These are phyloP conservation scores for Euphonia xanthogaster DNA, from an alignment of 2,797 vertebrate species.

Conservation along the genomic window DNA sequence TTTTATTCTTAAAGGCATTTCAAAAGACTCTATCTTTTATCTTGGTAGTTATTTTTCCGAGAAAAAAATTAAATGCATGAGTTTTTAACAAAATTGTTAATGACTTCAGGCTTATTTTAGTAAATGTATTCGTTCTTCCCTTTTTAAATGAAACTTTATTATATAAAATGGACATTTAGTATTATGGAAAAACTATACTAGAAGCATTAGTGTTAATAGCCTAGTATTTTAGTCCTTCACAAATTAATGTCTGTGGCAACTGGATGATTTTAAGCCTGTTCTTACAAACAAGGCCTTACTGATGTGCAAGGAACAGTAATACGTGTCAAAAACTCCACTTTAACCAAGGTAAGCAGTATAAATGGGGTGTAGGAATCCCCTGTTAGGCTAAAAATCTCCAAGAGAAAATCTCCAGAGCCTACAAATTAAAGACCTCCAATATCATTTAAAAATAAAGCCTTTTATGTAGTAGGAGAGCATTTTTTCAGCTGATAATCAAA, in stretches of 20 bases:
- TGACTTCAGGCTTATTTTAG: background rate
- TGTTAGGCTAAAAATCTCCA: slow-evolving; percentile 65
- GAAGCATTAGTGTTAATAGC: slow-evolving; percentile 53
- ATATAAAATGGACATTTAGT: background rate
- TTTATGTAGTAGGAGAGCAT: slow-evolving; percentile 72
- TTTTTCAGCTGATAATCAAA: slow-evolving; percentile 80
- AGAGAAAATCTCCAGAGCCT: slow-evolving; percentile 71
- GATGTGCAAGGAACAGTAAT: slow-evolving; percentile 63
- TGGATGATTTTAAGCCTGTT: slow-evolving; percentile 62
- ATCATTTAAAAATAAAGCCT: slow-evolving; percentile 78
- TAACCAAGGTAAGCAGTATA: slow-evolving; percentile 69
- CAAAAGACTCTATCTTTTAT: background rate
- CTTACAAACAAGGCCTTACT: slow-evolving; percentile 69
- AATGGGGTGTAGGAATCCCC: slow-evolving; percentile 68
- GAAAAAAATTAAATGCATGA: background rate
- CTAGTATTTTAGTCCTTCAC: slow-evolving; percentile 66
- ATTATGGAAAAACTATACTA: slow-evolving; percentile 17
- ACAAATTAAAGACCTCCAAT: slow-evolving; percentile 75
- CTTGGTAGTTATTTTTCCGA: background rate
- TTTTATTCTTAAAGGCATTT: background rate
- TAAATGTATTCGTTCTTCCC: slow-evolving; percentile 24
- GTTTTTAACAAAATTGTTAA: background rate
- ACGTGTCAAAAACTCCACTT: slow-evolving; percentile 62
- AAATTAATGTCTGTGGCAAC: slow-evolving; percentile 67
- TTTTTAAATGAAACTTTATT: background rate